phyloP scores from a whole-genome alignment of 2,888 invertebrate species.

The Aphodius granarius region DNA sequence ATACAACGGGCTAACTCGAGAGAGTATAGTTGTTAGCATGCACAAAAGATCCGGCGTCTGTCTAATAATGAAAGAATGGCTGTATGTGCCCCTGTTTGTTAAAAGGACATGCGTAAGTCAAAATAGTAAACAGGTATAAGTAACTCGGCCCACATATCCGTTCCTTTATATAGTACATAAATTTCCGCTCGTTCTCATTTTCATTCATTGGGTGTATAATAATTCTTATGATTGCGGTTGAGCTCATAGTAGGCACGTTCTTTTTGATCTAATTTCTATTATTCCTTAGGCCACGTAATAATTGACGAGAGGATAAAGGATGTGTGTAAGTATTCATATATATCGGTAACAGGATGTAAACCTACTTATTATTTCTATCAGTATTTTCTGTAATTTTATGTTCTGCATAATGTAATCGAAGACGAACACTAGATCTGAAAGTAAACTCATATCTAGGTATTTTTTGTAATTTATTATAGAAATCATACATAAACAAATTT shows the following conservation, averaged over 20 bases:
- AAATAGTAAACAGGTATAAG: background rate
- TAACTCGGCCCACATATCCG: background rate
- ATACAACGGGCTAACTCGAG: background rate
- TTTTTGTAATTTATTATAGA: too few species aligned
- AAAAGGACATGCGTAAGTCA: background rate
- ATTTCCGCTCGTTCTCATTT: background rate
- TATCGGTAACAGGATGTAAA: background rate
- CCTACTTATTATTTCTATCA: background rate
- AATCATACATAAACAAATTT: too few species aligned
- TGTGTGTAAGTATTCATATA: background rate
- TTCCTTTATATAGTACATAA: background rate
- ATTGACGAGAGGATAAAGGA: conserved; percentile 14
- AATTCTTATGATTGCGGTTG: background rate
- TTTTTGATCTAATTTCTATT: conserved; percentile 26
- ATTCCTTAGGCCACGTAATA: conserved; percentile 25
- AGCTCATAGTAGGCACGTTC: background rate
- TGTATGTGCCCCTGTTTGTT: background rate
- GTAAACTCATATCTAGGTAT: too few species aligned
- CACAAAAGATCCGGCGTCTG: background rate
- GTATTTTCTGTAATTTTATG: background rate
- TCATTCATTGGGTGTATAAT: background rate
- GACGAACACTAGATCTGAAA: too few species aligned
- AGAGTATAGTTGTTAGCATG: background rate
- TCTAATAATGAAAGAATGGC: background rate
- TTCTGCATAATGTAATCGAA: too few species aligned